Conservation (phyloP, 2,797 vertebrate species). For the Ctenochaetus hawaiiensis region DNA sequence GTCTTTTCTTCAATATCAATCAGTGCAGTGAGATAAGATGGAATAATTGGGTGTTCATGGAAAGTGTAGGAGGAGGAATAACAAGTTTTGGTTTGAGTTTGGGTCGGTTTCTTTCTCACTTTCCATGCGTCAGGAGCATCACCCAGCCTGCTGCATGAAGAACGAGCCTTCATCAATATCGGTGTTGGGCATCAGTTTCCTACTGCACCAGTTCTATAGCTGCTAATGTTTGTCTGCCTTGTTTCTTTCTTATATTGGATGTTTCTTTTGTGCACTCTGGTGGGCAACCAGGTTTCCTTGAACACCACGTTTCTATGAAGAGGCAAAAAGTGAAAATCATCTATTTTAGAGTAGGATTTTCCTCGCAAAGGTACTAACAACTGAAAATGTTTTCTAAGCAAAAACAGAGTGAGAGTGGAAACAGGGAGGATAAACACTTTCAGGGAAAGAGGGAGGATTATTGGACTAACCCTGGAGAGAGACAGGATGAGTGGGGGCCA, state of each 20-base stretch:
- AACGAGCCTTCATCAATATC: conserved; percentile 11
- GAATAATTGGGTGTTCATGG: conserved; percentile 67
- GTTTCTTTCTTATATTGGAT: conserved; percentile 8
- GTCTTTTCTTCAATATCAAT: conserved; percentile 83
- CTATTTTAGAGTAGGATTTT: conserved; percentile 52
- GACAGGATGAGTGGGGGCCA: conserved; percentile 67
- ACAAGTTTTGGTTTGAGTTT: conserved; percentile 55
- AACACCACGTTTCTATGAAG: conserved; percentile 33
- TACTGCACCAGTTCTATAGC: conserved; percentile 19
- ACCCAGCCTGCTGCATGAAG: background rate
- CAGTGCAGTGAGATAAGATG: conserved; percentile 71
- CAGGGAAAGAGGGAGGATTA: conserved; percentile 64
- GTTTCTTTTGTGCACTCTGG: conserved; percentile 22
- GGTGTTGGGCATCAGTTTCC: conserved; percentile 10
- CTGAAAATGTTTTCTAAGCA: conserved; percentile 66
- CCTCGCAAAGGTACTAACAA: conserved; percentile 58
- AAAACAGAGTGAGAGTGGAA: conserved; percentile 52
- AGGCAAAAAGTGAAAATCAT: conserved; percentile 59
- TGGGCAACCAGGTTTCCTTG: conserved; percentile 30
- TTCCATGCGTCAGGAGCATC: conserved; percentile 1
- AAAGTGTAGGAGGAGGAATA: conserved; percentile 40
- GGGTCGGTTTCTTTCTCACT: conserved; percentile 21
- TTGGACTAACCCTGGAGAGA: conserved; percentile 64
- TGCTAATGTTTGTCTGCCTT: conserved; percentile 11
- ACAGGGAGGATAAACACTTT: conserved; percentile 63